Conservation (phyloP, 2,113 vertebrate species). For the Gracilinanus agilis region DNA sequence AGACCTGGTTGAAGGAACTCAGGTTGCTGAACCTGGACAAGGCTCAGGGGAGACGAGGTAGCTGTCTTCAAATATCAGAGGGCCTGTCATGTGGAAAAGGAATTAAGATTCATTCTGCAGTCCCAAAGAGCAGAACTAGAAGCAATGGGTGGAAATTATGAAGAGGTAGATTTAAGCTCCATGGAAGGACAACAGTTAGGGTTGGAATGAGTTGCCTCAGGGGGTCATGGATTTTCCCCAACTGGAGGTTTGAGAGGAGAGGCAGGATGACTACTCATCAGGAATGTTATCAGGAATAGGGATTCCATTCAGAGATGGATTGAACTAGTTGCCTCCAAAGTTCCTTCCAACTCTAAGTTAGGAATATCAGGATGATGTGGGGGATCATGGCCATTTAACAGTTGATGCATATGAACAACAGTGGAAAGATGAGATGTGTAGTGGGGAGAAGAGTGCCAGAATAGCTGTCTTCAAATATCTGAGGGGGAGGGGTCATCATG, state of each 20-base stretch:
- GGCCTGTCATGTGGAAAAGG: not conserved
- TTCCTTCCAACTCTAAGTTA: not conserved
- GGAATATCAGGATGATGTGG: not conserved
- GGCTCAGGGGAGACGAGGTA: not conserved
- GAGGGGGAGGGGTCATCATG: not conserved
- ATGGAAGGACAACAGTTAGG: not conserved
- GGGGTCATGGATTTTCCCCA: not conserved
- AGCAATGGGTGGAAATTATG: conserved; percentile 28
- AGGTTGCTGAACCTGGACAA: conserved; percentile 12
- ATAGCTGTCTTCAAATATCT: not conserved
- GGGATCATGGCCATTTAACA: not conserved
- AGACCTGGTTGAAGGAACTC: not conserved
- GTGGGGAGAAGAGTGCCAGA: not conserved
- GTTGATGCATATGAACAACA: not conserved
- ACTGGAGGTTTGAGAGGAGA: not conserved
- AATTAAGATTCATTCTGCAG: not conserved
- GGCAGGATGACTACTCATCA: not conserved
- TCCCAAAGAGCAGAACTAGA: not conserved
- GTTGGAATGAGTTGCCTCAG: not conserved
- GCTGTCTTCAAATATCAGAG: conserved; percentile 12
- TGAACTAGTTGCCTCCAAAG: not conserved
- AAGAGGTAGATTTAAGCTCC: not conserved
- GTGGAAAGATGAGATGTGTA: not conserved
- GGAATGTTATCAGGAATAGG: not conserved
- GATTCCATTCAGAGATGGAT: not conserved